Base-by-base conservation (phyloP, 2,888 invertebrate genomes). In the Netelia inedita region DNA sequence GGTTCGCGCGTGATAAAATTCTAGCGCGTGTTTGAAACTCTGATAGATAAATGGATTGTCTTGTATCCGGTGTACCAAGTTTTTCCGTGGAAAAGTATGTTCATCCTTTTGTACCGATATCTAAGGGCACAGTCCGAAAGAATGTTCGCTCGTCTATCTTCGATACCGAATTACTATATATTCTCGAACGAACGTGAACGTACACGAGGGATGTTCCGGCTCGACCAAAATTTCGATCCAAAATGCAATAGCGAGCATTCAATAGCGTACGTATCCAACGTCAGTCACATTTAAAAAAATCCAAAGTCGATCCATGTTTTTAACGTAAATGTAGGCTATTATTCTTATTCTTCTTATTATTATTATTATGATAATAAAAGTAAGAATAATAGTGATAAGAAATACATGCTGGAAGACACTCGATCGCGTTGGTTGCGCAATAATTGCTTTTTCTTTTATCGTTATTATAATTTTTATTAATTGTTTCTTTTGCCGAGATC, bases 191-290 rank as follows among this genome's bases (percentile, higher is more conserved):
- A n/a, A 35, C 35, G 50, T 11, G 14, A n/a, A 19, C 10, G 28
- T 53, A 16, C 5, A 28, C 5, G 28, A 28, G 28, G 5, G 5
- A 28, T 8, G 14, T 50, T 19, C 19, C 10, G 16, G 50, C 50
- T 74, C 53, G 19, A 63, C 16, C 53, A 11, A 35, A 28, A 8
- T 8, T 28, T 46, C 74, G 14, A 53, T 63, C 35, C 16, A 28
- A 53, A 63, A 74, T 69, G 43, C 71, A 57, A 65, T 76, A 66
- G 65, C 63, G 19, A 82, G 2, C 71, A n/a, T 76, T 66, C 41
- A 65, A 71, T 41, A 71, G 65, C 63, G 57, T 28, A 71, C 65
- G 71, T 65, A 14, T 43, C 19, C 66, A 66, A 80, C 69, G 55
- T 28, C 23, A 10, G 46, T 28, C 28, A 23, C 23, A 23, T 50